Conservation (phyloP, 2,888 invertebrate genomes). For the Aleiodes alternator region DNA sequence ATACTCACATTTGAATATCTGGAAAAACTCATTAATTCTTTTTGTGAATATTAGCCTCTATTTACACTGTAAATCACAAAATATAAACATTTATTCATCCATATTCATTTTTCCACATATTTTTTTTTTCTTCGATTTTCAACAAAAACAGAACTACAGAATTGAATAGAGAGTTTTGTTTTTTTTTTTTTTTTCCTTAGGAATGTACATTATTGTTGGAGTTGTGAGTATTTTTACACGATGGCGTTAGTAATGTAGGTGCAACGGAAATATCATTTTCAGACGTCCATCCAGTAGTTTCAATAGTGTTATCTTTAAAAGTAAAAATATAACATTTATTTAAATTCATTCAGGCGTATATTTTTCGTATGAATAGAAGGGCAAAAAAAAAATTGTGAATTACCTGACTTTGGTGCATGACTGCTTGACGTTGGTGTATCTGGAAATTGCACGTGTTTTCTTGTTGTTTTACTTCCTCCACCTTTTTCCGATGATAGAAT, state of each 20-base stretch:
- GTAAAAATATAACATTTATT: not conserved
- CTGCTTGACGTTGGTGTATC: slow-evolving; percentile 69
- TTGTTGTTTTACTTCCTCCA: slow-evolving; percentile 76
- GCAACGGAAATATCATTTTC: slow-evolving; percentile 1
- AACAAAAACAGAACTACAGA: not conserved
- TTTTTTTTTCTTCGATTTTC: not conserved
- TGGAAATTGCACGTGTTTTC: slow-evolving; percentile 85
- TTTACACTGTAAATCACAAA: not conserved
- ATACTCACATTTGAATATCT: no score
- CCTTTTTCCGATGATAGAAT: slow-evolving; percentile 60
- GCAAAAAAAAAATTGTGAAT: not conserved
- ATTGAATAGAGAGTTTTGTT: not conserved
- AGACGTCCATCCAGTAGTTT: slow-evolving; percentile 11
- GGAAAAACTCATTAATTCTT: no score
- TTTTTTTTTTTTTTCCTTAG: not conserved
- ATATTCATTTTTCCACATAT: not conserved
- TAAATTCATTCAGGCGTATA: not conserved
- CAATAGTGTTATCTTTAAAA: not conserved
- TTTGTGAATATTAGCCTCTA: no score
- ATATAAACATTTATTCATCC: slow-evolving; percentile 21
- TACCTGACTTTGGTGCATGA: slow-evolving; percentile 60
- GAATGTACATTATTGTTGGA: slow-evolving; percentile 12
- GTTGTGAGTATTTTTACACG: slow-evolving; percentile 7
- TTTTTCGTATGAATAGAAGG: not conserved
- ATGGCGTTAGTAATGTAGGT: slow-evolving; percentile 6